These are phyloP conservation scores for Myopa tessellatipennis DNA, from an alignment of 2,888 invertebrate species.

Conservation along the genomic window DNA sequence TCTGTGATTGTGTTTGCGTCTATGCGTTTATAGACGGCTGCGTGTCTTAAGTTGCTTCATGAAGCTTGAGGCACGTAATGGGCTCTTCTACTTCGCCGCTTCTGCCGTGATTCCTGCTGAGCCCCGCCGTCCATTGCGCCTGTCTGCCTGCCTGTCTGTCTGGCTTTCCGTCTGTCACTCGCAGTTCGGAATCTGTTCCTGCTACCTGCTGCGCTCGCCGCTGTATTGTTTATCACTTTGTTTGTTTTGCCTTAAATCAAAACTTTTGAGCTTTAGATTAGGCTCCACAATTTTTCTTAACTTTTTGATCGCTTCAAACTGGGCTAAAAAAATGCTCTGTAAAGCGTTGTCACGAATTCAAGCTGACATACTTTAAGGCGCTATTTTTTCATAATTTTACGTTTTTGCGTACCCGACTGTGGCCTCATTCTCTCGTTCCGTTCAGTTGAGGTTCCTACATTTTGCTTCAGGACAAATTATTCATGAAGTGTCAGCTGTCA, in stretches of 20 bases:
- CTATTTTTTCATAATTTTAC: too few relatives aligned
- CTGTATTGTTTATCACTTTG: not conserved
- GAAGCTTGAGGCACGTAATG: slow-evolving; percentile 20
- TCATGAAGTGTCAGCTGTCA: too few relatives aligned
- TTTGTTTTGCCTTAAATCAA: slow-evolving; percentile 11
- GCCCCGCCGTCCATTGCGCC: not conserved
- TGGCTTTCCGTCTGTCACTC: not conserved
- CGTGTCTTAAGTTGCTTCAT: not conserved
- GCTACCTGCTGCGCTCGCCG: not conserved
- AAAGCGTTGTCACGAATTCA: not conserved
- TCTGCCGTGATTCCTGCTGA: not conserved
- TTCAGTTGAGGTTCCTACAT: too few relatives aligned
- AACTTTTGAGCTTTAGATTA: slow-evolving; percentile 22
- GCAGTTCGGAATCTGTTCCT: too few relatives aligned
- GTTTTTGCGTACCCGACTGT: too few relatives aligned
- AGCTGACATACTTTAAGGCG: slow-evolving; percentile 24
- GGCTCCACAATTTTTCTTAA: not conserved
- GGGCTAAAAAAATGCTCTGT: not conserved
- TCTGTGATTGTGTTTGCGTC: not conserved
- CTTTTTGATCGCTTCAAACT: not conserved
- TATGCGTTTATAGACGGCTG: too few relatives aligned
- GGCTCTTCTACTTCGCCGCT: not conserved
- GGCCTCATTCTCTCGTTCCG: not conserved
- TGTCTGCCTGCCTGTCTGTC: not conserved
- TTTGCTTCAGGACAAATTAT: too few relatives aligned